These are phyloP conservation scores for Bradypus variegatus DNA, from an alignment of 2,797 vertebrate genomes.

Conservation along the genomic window DNA sequence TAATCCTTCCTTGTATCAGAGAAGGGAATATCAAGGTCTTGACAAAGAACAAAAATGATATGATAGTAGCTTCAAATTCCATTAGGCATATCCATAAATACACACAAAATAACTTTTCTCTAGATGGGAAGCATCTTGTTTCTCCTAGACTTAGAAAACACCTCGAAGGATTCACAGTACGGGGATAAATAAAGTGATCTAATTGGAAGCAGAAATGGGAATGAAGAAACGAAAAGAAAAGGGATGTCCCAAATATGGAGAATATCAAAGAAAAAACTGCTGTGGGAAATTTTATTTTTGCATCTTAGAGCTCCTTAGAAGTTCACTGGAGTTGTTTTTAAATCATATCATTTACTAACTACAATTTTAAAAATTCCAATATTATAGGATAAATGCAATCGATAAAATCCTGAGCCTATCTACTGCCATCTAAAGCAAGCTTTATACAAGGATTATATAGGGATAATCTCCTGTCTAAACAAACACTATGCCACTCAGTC, in stretches of 20 bases:
- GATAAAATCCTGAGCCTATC: not conserved
- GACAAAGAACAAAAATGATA: not conserved
- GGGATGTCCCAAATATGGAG: not conserved
- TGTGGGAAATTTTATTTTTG: not conserved
- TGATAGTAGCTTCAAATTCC: slow-evolving; percentile 48
- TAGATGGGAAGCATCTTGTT: slow-evolving; percentile 44
- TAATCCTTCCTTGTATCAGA: slow-evolving; percentile 26
- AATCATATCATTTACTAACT: not conserved
- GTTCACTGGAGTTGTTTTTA: slow-evolving; percentile 32
- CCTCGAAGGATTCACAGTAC: not conserved
- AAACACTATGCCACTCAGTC: not conserved
- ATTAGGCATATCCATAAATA: slow-evolving; percentile 54
- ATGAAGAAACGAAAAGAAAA: not conserved
- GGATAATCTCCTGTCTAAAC: not conserved
- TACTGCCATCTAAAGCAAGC: slow-evolving; percentile 15
- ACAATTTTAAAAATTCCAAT: not conserved
- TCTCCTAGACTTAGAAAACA: slow-evolving; percentile 38
- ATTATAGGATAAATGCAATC: not conserved
- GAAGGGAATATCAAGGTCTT: not conserved
- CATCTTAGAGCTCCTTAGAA: slow-evolving; percentile 11
- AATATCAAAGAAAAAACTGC: not conserved
- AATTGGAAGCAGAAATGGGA: not conserved
- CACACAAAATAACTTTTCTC: slow-evolving; percentile 57
- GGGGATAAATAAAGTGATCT: not conserved
- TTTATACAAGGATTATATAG: slow-evolving; percentile 34